Conservation (phyloP, 2,888 invertebrate species). For the Xestoiulus laeticollis region DNA sequence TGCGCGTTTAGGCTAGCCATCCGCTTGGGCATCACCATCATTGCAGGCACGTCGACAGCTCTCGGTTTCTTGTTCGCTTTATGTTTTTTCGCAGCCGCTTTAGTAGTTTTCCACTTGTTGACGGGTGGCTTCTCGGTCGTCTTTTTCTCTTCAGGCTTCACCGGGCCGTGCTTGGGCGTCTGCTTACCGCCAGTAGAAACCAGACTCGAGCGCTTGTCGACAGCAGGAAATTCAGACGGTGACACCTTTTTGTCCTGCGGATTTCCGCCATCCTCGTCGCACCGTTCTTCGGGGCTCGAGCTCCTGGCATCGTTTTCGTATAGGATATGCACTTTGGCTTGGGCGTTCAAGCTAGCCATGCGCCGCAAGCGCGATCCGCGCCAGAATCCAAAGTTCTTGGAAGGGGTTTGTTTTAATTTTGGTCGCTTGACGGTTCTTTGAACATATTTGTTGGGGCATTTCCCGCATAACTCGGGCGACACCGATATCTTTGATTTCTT, state of each 20-base stretch:
- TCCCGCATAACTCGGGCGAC: background rate
- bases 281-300: conserved; percentile 44
- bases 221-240: background rate
- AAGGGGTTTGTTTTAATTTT: background rate
- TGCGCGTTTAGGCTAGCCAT: conserved; percentile 93
- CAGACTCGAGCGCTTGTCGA: background rate
- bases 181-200: background rate
- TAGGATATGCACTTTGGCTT: conserved; percentile 89
- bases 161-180: background rate
- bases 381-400: conserved; percentile 54
- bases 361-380: conserved; percentile 63
- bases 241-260: background rate
- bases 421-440: background rate
- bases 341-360: conserved; percentile 87
- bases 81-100: background rate
- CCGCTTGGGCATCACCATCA: conserved; percentile 81
- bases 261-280: background rate
- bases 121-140: conserved; percentile 55
- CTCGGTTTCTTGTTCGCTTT: conserved; percentile 15
- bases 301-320: conserved; percentile 80
- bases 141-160: background rate
- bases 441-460: background rate
- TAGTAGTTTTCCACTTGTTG: background rate
- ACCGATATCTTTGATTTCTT: background rate
- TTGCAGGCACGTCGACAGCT: background rate